Evolutionary conservation across 2,888 invertebrate species (phyloP).

Genomic region (Eremobia ochroleuca): DNA sequence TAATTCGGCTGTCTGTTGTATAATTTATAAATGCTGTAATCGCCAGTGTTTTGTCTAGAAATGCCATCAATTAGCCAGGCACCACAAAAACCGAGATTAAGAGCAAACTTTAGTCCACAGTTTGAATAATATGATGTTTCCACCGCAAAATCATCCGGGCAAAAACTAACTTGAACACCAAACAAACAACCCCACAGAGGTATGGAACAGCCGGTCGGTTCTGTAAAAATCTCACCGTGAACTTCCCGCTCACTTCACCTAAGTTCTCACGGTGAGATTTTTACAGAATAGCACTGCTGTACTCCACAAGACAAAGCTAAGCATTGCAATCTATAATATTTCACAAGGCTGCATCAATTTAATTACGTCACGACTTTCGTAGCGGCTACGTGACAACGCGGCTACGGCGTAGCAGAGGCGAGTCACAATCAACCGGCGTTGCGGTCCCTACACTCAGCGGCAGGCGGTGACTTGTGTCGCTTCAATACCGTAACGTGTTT

Average conservation of each 20-base stretch:
- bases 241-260: no score
- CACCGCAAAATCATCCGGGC: background rate
- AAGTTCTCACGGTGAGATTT: no score
- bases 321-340: conserved; percentile 35
- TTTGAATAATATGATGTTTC: background rate
- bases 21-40: conserved; percentile 34
- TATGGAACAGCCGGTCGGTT: background rate
- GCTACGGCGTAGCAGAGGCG: conserved; percentile 29
- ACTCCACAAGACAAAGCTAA: conserved; percentile 10
- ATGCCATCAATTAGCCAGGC: background rate
- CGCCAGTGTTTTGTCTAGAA: background rate
- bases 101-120: background rate
- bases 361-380: conserved; percentile 34
- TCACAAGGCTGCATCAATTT: conserved; percentile 41
- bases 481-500: conserved; percentile 15
- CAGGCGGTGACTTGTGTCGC: conserved; percentile 45
- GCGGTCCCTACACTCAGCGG: conserved; percentile 59
- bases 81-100: background rate
- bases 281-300: no score
- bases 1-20: background rate
- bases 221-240: no score
- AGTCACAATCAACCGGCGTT: conserved; percentile 58
- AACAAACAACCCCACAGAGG: background rate
- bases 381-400: conserved; percentile 39
- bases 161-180: background rate